These are phyloP conservation scores for Olivierus martensii DNA, from an alignment of 1,140 invertebrate species.

Conservation along the genomic window DNA sequence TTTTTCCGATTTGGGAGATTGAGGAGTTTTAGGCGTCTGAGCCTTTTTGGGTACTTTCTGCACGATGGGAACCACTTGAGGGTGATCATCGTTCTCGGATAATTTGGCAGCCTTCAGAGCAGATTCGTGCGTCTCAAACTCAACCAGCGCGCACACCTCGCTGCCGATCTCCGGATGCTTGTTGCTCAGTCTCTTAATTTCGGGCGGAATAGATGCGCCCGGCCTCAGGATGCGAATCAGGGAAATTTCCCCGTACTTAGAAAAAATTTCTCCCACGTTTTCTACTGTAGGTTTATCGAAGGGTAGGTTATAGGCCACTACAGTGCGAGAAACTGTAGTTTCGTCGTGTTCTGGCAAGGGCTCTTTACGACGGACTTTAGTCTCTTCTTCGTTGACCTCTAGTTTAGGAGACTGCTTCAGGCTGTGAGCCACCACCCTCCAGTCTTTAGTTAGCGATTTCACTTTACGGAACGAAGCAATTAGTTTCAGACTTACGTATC, in stretches of 20 bases:
- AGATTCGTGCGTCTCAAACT: background rate
- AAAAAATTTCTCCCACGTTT: constrained; percentile 63
- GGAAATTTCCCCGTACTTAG: constrained; percentile 48
- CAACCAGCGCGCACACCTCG: background rate
- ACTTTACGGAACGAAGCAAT: constrained; percentile 47
- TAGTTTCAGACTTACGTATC: constrained; percentile 83
- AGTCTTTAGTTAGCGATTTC: constrained; percentile 65
- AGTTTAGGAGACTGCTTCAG: constrained; percentile 61
- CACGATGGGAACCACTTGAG: too few species aligned
- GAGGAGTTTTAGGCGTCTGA: too few species aligned
- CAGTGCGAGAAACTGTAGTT: constrained; percentile 67
- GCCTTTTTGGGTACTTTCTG: too few species aligned
- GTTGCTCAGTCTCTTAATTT: constrained; percentile 73
- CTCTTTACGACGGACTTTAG: constrained; percentile 68
- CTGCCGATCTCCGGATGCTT: constrained; percentile 50
- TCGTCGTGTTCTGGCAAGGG: constrained; percentile 78
- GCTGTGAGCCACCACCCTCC: constrained; percentile 75
- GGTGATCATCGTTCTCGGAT: too few species aligned
- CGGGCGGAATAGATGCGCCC: constrained; percentile 58
- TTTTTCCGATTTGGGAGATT: too few species aligned
- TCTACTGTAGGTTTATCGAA: constrained; percentile 70
- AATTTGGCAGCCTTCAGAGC: background rate
- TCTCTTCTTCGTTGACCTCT: constrained; percentile 77
- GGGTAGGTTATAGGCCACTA: constrained; percentile 72
- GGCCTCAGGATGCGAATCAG: constrained; percentile 69